Percentiles rank a stretch among this genome's conserved stretches.
These are phyloP conservation scores for Glaucopsyche alexis DNA, from an alignment of 2,888 invertebrate species.

Conservation along the genomic window DNA sequence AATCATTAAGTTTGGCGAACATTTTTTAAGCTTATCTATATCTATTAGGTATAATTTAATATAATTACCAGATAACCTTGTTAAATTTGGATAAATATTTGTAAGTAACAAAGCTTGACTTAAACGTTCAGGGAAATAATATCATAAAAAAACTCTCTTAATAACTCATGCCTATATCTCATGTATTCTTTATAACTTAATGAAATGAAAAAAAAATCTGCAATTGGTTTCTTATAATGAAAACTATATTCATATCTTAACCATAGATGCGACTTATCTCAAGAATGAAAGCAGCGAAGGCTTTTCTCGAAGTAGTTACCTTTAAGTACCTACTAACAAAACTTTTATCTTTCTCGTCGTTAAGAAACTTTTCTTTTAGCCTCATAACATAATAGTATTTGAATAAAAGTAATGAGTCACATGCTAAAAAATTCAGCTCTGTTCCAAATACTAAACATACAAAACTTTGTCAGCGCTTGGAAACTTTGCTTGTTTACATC, in stretches of 20 bases:
- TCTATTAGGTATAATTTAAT: no score
- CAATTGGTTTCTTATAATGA: no score
- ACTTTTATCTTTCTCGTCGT: not conserved
- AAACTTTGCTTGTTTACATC: constrained; percentile 25
- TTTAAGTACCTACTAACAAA: not conserved
- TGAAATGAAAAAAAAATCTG: no score
- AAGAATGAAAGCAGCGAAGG: not conserved
- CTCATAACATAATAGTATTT: constrained; percentile 1
- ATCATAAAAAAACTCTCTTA: no score
- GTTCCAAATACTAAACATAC: constrained; percentile 11
- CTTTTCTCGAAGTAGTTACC: not conserved
- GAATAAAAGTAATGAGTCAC: constrained; percentile 15
- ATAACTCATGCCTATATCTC: no score
- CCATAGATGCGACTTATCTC: not conserved
- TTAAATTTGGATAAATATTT: no score
- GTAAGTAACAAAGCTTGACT: no score
- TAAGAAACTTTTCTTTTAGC: not conserved
- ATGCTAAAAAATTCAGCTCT: constrained; percentile 21
- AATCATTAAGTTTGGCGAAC: no score
- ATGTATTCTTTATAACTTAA: no score
- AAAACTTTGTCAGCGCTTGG: constrained; percentile 30
- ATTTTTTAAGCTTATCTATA: no score
- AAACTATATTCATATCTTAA: not conserved
- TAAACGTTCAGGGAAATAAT: no score
- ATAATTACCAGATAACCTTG: no score